Evolutionary conservation across 2,888 invertebrate species (phyloP).

Genomic region (Frankliniella intonsa): DNA sequence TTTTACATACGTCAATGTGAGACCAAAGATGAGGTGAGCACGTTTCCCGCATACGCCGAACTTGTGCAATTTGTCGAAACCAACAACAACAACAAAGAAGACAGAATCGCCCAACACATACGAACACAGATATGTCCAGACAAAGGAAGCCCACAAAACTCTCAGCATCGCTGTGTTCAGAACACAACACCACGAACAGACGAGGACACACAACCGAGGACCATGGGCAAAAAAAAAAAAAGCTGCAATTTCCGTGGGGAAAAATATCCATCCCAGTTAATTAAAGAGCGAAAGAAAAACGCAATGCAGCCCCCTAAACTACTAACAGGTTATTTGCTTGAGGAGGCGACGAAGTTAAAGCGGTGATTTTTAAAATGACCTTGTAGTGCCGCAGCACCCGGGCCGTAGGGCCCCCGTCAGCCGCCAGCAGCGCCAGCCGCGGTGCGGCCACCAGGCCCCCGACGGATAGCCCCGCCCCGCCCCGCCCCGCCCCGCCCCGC

Average conservation of each 20-base stretch:
- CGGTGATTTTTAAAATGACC: too few relatives aligned
- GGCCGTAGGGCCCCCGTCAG: too few relatives aligned
- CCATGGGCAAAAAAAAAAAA: background rate
- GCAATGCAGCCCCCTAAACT: too few relatives aligned
- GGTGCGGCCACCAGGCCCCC: too few relatives aligned
- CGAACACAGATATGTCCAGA: too few relatives aligned
- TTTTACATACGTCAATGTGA: background rate
- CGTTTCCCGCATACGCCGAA: background rate
- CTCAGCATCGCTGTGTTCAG: background rate
- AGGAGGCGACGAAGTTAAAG: background rate
- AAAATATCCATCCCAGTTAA: background rate
- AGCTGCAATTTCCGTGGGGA: background rate
- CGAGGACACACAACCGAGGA: background rate
- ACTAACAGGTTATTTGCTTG: background rate
- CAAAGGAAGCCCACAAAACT: too few relatives aligned
- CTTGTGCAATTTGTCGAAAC: background rate
- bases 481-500: background rate
- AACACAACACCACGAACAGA: background rate
- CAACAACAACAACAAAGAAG: too few relatives aligned
- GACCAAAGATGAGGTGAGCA: background rate
- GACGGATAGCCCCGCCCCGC: background rate
- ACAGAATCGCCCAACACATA: too few relatives aligned
- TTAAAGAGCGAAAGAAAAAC: background rate
- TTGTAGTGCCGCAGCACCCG: too few relatives aligned
- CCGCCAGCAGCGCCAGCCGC: too few relatives aligned